Evolutionary conservation across 2,797 vertebrate genomes (phyloP).

Genomic region (Scolopax bukidnonensis): DNA sequence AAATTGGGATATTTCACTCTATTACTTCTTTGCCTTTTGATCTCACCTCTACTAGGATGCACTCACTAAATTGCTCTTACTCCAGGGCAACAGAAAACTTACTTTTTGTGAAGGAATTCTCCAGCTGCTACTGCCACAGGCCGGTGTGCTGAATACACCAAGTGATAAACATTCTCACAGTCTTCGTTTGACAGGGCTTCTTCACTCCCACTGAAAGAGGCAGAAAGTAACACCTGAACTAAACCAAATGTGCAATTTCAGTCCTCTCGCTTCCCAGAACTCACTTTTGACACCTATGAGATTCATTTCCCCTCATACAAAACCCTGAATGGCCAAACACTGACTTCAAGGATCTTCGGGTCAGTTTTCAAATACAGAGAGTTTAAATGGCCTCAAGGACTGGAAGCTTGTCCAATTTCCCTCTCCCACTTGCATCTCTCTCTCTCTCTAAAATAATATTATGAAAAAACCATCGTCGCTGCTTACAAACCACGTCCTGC

Average conservation of each 20-base stretch:
- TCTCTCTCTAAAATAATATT: too few species aligned
- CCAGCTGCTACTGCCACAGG: constrained; percentile 95
- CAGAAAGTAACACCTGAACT: constrained; percentile 46
- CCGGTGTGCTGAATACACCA: constrained; percentile 96
- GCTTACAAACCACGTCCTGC: not conserved
- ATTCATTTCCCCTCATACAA: not conserved
- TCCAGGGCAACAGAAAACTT: constrained; percentile 53
- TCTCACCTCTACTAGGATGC: not conserved
- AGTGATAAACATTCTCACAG: constrained; percentile 97
- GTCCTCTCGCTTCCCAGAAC: not conserved
- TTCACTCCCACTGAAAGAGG: constrained; percentile 90
- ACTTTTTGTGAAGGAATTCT: constrained; percentile 97
- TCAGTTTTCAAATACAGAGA: not conserved
- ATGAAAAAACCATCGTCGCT: not conserved
- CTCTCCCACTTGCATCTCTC: not conserved
- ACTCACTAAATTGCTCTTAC: not conserved
- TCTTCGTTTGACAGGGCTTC: constrained; percentile 96
- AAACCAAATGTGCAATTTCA: not conserved
- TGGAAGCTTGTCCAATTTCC: not conserved
- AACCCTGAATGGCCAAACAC: not conserved
- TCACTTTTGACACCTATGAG: not conserved
- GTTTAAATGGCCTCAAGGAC: not conserved
- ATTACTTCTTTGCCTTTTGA: not conserved
- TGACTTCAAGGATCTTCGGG: not conserved
- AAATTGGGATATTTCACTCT: not conserved